phyloP scores from a whole-genome alignment of 2,888 invertebrate genomes.

The Pterostichus madidus region DNA sequence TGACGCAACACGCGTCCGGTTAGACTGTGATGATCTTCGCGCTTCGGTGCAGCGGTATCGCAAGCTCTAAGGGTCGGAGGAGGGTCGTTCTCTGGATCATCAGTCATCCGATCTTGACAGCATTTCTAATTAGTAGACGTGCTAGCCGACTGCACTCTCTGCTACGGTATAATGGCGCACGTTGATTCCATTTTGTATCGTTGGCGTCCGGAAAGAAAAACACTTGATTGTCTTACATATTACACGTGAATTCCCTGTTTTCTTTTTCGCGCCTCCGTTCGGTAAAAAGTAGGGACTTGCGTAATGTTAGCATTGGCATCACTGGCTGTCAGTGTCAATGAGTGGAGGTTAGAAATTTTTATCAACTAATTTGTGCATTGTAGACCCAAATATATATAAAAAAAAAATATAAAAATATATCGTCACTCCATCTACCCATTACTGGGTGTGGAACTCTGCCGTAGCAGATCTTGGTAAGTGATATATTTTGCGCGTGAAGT shows the following conservation, averaged over 20 bases:
- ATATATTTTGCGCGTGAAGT: no score
- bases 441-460: no score
- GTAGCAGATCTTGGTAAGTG: no score
- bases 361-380: no score
- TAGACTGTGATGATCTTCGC: constrained; percentile 66
- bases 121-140: constrained; percentile 76
- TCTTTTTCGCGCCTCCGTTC: no score
- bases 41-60: constrained; percentile 56
- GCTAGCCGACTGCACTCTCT: constrained; percentile 63
- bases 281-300: no score
- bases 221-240: constrained; percentile 5
- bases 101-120: constrained; percentile 75
- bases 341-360: no score
- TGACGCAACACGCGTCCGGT: constrained; percentile 72
- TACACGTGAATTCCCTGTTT: not conserved
- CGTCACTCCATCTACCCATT: no score
- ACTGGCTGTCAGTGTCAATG: no score
- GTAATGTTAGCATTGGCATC: no score
- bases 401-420: no score
- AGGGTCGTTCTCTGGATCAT: constrained; percentile 72
- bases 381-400: no score
- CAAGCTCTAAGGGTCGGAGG: constrained; percentile 71
- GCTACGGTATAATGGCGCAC: constrained; percentile 52
- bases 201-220: constrained; percentile 11
- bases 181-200: constrained; percentile 57